A percentile compares a stretch with the other conserved stretches of the same genome.
Evolutionary conservation across 2,797 vertebrate genomes (phyloP).

Genomic region (Artibeus jamaicensis): DNA sequence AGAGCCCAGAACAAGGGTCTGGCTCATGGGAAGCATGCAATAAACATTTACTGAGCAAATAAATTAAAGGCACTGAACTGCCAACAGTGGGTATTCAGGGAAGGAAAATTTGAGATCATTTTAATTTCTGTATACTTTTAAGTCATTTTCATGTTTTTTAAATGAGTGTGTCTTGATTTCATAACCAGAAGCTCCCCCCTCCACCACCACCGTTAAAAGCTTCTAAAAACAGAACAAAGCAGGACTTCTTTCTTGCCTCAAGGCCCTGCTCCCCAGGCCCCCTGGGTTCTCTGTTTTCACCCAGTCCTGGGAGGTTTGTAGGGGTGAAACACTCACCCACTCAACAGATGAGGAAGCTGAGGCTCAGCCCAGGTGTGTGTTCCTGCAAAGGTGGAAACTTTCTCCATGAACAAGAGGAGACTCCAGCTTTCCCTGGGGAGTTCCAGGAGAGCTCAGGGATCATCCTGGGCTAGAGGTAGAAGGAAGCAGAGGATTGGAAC

Average conservation of each 20-base stretch:
- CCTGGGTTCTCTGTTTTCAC: not conserved
- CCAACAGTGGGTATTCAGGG: not conserved
- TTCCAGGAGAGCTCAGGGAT: not conserved
- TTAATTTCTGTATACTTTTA: not conserved
- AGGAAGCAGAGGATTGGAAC: not conserved
- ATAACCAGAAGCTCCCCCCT: not conserved
- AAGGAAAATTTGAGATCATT: not conserved
- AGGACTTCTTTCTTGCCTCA: not conserved
- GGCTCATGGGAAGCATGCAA: not conserved
- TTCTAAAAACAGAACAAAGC: not conserved
- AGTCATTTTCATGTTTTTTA: not conserved
- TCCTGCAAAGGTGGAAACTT: not conserved
- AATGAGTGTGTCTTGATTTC: constrained; percentile 10
- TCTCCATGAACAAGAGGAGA: not conserved
- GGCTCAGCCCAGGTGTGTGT: not conserved
- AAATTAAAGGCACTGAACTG: not conserved
- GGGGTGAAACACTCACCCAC: not conserved
- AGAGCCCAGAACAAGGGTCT: not conserved
- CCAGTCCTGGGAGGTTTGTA: not conserved
- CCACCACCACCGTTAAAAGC: not conserved
- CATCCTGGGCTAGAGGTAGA: not conserved
- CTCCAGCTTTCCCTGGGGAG: not conserved
- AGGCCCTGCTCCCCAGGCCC: not conserved
- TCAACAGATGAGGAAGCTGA: not conserved
- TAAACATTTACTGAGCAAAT: not conserved